These are phyloP conservation scores for Halcyon senegalensis DNA, from an alignment of 2,113 vertebrate species.

Conservation along the genomic window DNA sequence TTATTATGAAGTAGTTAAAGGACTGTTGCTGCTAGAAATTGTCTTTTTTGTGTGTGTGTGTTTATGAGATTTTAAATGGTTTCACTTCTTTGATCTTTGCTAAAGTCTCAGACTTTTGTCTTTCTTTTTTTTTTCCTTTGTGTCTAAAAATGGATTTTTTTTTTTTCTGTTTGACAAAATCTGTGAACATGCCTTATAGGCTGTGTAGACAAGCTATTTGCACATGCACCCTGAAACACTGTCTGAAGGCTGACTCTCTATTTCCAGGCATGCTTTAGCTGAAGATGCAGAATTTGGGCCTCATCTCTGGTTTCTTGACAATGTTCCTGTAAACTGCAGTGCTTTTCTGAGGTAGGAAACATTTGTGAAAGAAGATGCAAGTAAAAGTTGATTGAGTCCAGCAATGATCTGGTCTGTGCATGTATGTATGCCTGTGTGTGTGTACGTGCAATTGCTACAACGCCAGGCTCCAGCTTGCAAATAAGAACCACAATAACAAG, in stretches of 20 bases:
- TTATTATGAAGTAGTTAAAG: background rate
- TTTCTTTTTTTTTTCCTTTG: background rate
- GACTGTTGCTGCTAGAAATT: background rate
- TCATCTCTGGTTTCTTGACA: background rate
- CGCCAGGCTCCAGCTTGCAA: conserved; percentile 22
- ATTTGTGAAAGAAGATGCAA: background rate
- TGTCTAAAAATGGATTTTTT: background rate
- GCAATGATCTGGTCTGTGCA: background rate
- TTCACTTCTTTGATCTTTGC: background rate
- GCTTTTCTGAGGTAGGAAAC: background rate
- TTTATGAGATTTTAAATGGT: background rate
- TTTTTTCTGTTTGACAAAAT: background rate
- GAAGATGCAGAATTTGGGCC: background rate
- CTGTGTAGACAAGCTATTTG: background rate
- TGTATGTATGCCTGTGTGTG: background rate
- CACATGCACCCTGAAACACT: background rate
- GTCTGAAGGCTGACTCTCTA: background rate
- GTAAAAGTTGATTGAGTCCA: background rate
- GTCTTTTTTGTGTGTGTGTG: background rate
- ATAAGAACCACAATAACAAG: conserved; percentile 38
- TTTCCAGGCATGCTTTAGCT: background rate
- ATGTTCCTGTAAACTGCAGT: background rate
- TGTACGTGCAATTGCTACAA: background rate
- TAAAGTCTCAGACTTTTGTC: background rate
- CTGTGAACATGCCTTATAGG: background rate